These are phyloP conservation scores for Diachrysia chrysitis DNA, from an alignment of 2,888 invertebrate species.

Conservation along the genomic window DNA sequence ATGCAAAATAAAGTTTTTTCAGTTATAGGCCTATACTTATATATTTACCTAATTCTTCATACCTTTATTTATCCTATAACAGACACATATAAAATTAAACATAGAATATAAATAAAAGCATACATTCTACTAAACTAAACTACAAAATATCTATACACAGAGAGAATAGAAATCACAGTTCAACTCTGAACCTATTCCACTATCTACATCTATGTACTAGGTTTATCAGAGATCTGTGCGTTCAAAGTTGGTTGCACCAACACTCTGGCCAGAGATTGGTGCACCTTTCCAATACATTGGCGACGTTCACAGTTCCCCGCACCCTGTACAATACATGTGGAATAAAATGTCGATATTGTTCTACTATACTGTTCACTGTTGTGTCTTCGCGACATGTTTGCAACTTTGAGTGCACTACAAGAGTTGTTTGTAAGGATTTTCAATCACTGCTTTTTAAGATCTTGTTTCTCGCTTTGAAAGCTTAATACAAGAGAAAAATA, in stretches of 20 bases:
- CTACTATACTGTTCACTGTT: constrained; percentile 17
- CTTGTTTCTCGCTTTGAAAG: not conserved
- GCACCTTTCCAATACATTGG: constrained; percentile 40
- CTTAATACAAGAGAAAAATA: not conserved
- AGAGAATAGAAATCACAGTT: not conserved
- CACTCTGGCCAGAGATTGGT: constrained; percentile 39
- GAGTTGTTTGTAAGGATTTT: not conserved
- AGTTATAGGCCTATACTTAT: too few species aligned
- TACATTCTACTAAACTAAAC: not conserved
- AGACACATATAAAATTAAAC: too few species aligned
- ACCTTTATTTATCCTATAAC: too few species aligned
- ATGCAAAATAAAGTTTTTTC: too few species aligned
- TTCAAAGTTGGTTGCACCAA: constrained; percentile 18
- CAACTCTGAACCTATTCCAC: not conserved
- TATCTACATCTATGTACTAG: not conserved
- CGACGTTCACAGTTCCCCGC: constrained; percentile 5
- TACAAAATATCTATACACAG: not conserved
- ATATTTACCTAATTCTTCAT: too few species aligned
- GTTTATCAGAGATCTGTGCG: constrained; percentile 3
- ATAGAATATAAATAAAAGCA: too few species aligned
- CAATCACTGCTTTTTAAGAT: not conserved
- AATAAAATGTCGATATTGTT: constrained; percentile 29
- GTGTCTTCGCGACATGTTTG: constrained; percentile 7
- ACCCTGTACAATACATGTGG: constrained; percentile 10
- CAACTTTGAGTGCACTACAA: not conserved